Base-by-base conservation (phyloP, 1,140 invertebrate genomes). In the Camponotus pennsylvanicus region DNA sequence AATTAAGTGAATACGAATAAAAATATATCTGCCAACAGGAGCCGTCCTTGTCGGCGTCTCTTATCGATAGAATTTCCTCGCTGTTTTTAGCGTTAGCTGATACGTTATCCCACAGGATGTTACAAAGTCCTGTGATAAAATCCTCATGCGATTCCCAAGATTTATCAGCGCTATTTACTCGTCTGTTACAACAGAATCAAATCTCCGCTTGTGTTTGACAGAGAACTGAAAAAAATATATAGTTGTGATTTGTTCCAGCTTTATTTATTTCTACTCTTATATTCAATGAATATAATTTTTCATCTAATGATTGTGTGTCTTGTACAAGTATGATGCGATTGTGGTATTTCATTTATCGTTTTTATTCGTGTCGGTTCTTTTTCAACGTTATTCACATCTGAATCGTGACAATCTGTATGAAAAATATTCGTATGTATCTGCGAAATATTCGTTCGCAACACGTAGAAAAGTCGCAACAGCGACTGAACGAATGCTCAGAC, bases 61-160 rank as follows among this genome's bases (percentile, higher is more conserved):
- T 87, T 89, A 89, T 89, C 89, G 37, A 21, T 32, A 21, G 52
- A 75, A 77, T 79, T 89, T 84, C 40, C 78, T 61, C 32, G 15
- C 9, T 49, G 7, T 8, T 32, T 78, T 82, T 85, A 75, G 37
- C 52, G 7, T 80, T 63, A 42, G 40, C 27, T 61, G 85, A 86
- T 86, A 86, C 40, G 13, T 73, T 86, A 86, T 86, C 85, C 49
- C 59, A 18, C 61, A 89, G 85, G 88, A 89, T 84, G 80, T 87
- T 80, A 79, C 88, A 85, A 89, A 86, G 69, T 79, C 40, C 79
- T 42, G 2, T 11, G 86, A 89, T 75, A 89, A 86, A n/a, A 18
- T 52, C 13, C 2, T 13, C 13, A 1, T 32, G 49, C 71, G n/a
- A 57, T 71, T 85, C 37, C 49, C 64, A 27, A 45, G 37, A 27